A percentile compares a stretch with the other conserved stretches of the same genome.
These are phyloP conservation scores for Micromussa lordhowensis DNA, from an alignment of 92 coral and sea anemone species.

Conservation along the genomic window DNA sequence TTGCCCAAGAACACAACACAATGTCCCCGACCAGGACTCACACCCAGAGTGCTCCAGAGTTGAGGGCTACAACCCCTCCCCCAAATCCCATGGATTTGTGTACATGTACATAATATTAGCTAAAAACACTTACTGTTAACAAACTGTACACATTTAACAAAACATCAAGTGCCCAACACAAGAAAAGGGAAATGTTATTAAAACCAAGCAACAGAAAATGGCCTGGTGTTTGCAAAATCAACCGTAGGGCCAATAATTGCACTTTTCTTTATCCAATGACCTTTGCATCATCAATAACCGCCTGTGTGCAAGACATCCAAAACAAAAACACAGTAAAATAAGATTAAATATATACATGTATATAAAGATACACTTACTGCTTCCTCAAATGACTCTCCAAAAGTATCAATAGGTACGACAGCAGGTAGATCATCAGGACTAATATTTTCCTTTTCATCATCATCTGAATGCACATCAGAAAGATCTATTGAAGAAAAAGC, in stretches of 20 bases:
- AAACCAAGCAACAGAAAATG: neutral
- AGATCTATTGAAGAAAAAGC: slow-evolving; percentile 26
- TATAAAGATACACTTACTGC: slow-evolving; percentile 84
- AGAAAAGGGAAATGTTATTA: neutral
- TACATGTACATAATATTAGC: no score
- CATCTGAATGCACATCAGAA: slow-evolving; percentile 59
- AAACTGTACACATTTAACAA: neutral
- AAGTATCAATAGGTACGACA: slow-evolving; percentile 70
- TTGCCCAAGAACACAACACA: no score
- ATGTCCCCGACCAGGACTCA: no score
- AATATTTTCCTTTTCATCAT: slow-evolving; percentile 66
- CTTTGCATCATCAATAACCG: neutral
- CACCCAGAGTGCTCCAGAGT: no score
- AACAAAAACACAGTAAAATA: no score
- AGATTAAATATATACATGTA: no score
- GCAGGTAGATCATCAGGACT: slow-evolving; percentile 78
- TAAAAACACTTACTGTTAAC: no score
- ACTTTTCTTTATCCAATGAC: neutral
- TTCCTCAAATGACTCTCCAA: slow-evolving; percentile 81
- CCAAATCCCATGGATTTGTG: no score
- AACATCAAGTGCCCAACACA: neutral
- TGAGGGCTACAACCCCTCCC: no score
- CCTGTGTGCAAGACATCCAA: no score
- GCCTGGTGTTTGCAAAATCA: neutral
- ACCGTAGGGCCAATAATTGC: no score